Base-by-base conservation (phyloP, 2,888 invertebrate species). In the Eupithecia exiguata region DNA sequence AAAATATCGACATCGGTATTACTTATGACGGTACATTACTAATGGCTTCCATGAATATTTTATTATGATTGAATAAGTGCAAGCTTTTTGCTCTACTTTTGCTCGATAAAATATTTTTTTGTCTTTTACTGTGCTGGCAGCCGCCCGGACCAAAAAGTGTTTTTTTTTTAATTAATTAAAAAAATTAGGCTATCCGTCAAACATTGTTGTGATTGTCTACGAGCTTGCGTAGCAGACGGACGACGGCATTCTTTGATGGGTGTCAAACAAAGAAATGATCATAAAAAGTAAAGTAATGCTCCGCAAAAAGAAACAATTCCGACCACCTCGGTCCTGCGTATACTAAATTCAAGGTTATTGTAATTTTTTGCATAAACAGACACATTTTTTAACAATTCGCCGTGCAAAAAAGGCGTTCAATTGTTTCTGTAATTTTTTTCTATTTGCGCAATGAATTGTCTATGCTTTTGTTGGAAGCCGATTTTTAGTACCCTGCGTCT, bases 331-430 rank as follows among this genome's bases (percentile, higher is more conserved):
- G 80, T 80, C 80, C 78, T 83, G 81, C 82, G 72, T 74, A 79
- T 70, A 78, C 75, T 82, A 81, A 81, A 83, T 81, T 77, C 81
- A 81, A 84, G 85, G 86, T 81, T 78, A 79, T 82, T 81, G 77
- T 74, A 79, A 81, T 89, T 91, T 92, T 91, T 90, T 87, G 89
- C 89, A 80, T 85, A 86, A 80, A 53, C 80, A 79, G 82, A 81
- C n/a, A 82, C n/a, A 83, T 84, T 87, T 89, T 91, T 89, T 88
- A 87, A 85, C 81, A 79, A 84, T 85, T 82, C 75, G 65, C 80
- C 80, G 85, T 90, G 92, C 92, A 92, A 92, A 92, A 91, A 91
- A 66, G 36, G 79, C 83, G 61, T 71, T 74, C 82, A 79, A 84
- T 89, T 89, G 87, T 89, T 87, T 70, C 46, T 66, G 38, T 58